Conservation (phyloP, 2,888 invertebrate genomes). For the Eretmocerus hayati region DNA sequence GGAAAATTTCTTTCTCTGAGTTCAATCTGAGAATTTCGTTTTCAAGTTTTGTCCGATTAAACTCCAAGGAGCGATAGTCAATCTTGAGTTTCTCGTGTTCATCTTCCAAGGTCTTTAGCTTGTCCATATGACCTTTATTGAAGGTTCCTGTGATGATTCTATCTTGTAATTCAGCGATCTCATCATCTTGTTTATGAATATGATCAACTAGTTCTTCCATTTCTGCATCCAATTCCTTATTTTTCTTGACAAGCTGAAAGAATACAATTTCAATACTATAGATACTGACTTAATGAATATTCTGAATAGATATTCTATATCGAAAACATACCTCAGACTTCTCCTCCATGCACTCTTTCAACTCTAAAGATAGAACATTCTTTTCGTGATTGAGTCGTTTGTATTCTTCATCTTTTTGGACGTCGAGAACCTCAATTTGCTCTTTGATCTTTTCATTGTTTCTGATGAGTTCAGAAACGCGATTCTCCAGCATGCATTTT, state of each 20-base stretch:
- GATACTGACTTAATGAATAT: background rate
- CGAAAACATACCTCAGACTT: constrained; percentile 9
- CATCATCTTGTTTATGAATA: constrained; percentile 25
- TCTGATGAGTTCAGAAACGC: constrained; percentile 7
- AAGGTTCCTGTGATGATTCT: constrained; percentile 35
- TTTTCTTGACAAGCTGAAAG: constrained; percentile 45
- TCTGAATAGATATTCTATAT: background rate
- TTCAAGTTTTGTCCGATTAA: constrained; percentile 9
- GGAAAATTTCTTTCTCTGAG: constrained; percentile 12
- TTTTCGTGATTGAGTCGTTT: constrained; percentile 4
- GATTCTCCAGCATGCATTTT: constrained; percentile 21
- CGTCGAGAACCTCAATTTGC: background rate
- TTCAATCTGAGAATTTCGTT: constrained; percentile 14
- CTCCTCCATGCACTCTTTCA: constrained; percentile 19
- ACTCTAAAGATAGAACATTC: constrained; percentile 10
- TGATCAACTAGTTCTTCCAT: constrained; percentile 38
- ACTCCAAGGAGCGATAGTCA: constrained; percentile 12
- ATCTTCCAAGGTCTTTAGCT: constrained; percentile 27
- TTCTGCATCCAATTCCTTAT: constrained; percentile 47
- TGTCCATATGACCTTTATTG: constrained; percentile 44
- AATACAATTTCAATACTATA: background rate
- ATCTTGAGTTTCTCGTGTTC: constrained; percentile 25
- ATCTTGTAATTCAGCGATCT: constrained; percentile 27
- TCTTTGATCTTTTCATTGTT: constrained; percentile 8
- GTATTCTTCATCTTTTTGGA: constrained; percentile 12